Base-by-base conservation (phyloP, 2,113 vertebrate species). In the Sebastes fasciatus region DNA sequence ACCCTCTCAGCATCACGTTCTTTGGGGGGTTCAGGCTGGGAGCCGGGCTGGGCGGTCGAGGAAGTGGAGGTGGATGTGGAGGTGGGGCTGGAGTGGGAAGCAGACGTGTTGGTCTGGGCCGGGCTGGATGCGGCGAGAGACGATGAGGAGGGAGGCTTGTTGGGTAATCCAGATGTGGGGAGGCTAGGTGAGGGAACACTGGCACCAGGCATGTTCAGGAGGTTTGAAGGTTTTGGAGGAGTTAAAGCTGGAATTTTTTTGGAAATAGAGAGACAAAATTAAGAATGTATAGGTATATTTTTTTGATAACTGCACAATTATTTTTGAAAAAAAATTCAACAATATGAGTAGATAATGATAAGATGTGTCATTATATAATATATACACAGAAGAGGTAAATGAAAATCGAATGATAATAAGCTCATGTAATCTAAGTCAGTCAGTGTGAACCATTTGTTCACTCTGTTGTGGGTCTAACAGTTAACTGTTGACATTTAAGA, bases 181-280 rank as follows among this genome's bases (percentile, higher is more conserved):
- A 99, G 97, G 93, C 98, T 98, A 3, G 98, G 98, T 82, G 98
- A 99, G 93, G 98, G 98, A 95, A 98, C 96, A 95, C 97, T 98
- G 96, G 98, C 97, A 98, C 97, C 97, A 93, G 98, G 96, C 94
- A 99, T 96, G 94, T 97, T 98, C 96, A 99, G 97, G 94, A 99
- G 95, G 95, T 95, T 99, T 92, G 97, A 96, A 94, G 97, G 96
- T 96, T 99, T 99, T 78, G 98, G 98, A 96, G 98, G 97, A 90
- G 97, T 99, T 99, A 99, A 99, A 99, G 98, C 98, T 99, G 91
- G 65, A 96, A 95, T 68, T 90, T 83, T 86, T 76, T 86, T 74
- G 34, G 34, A 91, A 81, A 91, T 0, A 88, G 3, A 88, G 3
- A 92, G 21, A 92, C 16, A 88, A 42, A 69, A 48, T 34, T 46